These are phyloP conservation scores for Cynopterus brachyotis DNA, from an alignment of 2,113 vertebrate species.

Conservation along the genomic window DNA sequence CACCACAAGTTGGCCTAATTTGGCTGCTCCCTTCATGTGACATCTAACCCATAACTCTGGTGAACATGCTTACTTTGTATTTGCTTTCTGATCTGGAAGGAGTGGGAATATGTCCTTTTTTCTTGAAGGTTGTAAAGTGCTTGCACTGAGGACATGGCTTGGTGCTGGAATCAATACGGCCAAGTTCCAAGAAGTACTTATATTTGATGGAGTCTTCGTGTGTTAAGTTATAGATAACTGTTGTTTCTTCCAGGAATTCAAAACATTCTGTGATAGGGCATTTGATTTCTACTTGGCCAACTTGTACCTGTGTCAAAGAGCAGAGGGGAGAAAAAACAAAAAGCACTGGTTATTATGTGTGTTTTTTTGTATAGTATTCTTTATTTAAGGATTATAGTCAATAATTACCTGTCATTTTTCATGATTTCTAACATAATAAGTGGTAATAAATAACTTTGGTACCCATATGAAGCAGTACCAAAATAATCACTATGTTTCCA, in stretches of 20 bases:
- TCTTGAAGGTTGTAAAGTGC: constrained; percentile 95
- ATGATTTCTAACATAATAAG: not conserved
- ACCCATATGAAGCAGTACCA: not conserved
- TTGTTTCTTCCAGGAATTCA: constrained; percentile 93
- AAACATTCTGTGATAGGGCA: constrained; percentile 97
- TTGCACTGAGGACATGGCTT: constrained; percentile 98
- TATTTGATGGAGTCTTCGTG: constrained; percentile 94
- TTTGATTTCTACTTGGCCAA: constrained; percentile 90
- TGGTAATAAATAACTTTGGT: not conserved
- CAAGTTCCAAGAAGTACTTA: constrained; percentile 96
- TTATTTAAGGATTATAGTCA: not conserved
- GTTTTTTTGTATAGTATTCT: not conserved
- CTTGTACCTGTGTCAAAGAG: constrained; percentile 86
- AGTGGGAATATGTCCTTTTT: constrained; percentile 87
- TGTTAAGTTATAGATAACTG: constrained; percentile 90
- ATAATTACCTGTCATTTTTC: not conserved
- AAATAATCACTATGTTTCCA: not conserved
- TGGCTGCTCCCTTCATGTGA: constrained; percentile 41
- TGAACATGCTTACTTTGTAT: constrained; percentile 92
- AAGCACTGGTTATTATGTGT: not conserved
- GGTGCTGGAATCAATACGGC: constrained; percentile 95
- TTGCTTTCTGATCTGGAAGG: constrained; percentile 92
- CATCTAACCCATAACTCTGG: constrained; percentile 73
- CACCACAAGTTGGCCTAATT: constrained; percentile 68
- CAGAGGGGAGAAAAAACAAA: constrained; percentile 43